A percentile compares a stretch with the other conserved stretches of the same genome.
Evolutionary conservation across 2,113 vertebrate genomes (phyloP).

Genomic region (Nymphicus hollandicus): DNA sequence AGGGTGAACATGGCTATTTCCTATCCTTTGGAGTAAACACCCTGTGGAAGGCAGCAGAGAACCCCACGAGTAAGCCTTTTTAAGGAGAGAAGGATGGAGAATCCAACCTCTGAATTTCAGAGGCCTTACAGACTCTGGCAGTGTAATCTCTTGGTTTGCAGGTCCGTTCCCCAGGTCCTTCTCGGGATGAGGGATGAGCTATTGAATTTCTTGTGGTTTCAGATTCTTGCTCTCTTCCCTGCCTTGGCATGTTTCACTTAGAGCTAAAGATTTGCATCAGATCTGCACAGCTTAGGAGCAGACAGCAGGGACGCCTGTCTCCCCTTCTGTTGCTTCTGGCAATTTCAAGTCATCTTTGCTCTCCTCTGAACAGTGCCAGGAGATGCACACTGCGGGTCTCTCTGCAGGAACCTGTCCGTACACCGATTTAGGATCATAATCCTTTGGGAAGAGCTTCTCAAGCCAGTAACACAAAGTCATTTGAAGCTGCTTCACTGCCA

Average conservation of each 20-base stretch:
- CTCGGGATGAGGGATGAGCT: not conserved
- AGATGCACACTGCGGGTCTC: not conserved
- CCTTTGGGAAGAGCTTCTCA: not conserved
- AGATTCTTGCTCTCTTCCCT: constrained; percentile 19
- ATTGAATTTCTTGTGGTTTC: not conserved
- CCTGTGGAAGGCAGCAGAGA: not conserved
- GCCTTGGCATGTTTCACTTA: constrained; percentile 15
- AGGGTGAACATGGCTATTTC: not conserved
- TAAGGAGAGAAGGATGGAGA: not conserved
- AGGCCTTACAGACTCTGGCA: not conserved
- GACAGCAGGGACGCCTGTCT: constrained; percentile 36
- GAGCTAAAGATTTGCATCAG: constrained; percentile 22
- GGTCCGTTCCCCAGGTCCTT: not conserved
- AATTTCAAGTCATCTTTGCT: constrained; percentile 33
- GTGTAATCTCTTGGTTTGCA: not conserved
- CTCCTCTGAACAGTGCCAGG: constrained; percentile 14
- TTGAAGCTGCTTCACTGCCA: not conserved
- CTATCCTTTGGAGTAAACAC: not conserved
- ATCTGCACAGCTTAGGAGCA: constrained; percentile 45
- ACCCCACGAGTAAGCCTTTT: not conserved
- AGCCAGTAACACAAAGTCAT: not conserved
- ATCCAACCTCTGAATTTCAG: not conserved
- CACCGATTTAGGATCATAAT: not conserved
- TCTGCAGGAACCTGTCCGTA: not conserved
- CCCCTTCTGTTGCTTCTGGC: constrained; percentile 43